phyloP scores from a whole-genome alignment of 2,888 invertebrate species.

The Euphydryas editha region DNA sequence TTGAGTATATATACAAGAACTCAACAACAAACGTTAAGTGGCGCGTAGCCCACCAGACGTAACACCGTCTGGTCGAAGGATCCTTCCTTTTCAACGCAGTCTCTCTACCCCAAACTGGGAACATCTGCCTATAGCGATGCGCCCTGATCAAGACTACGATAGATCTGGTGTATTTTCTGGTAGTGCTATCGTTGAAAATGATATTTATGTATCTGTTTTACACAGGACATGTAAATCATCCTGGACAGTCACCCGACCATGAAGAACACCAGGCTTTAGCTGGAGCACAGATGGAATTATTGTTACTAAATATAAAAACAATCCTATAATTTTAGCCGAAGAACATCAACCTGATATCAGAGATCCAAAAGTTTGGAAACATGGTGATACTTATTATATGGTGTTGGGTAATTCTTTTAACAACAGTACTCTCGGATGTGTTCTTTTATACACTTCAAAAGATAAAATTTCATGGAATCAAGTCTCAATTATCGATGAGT shows the following conservation, averaged over 20 bases:
- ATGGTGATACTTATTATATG: conserved; percentile 65
- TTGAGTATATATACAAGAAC: no score
- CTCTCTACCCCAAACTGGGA: no score
- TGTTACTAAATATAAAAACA: conserved; percentile 59
- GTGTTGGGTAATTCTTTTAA: conserved; percentile 72
- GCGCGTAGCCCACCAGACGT: no score
- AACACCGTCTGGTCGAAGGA: no score
- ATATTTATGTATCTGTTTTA: conserved; percentile 68
- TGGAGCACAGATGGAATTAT: conserved; percentile 62
- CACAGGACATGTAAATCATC: conserved; percentile 66
- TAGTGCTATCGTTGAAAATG: conserved; percentile 73
- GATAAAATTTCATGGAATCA: conserved; percentile 63
- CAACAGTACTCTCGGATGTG: conserved; percentile 57
- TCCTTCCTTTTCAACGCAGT: no score
- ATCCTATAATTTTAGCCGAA: conserved; percentile 62
- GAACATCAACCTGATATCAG: conserved; percentile 69
- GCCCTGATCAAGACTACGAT: conserved; percentile 69
- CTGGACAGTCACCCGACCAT: conserved; percentile 55
- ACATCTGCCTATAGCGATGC: conserved; percentile 72
- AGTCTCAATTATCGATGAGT: conserved; percentile 56
- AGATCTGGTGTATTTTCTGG: conserved; percentile 74
- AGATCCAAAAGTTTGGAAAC: conserved; percentile 79
- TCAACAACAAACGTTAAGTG: no score
- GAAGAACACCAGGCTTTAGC: conserved; percentile 66
- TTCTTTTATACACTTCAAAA: conserved; percentile 62